Conservation (phyloP, 2,888 invertebrate genomes). For the Liodrosophila aerea region DNA sequence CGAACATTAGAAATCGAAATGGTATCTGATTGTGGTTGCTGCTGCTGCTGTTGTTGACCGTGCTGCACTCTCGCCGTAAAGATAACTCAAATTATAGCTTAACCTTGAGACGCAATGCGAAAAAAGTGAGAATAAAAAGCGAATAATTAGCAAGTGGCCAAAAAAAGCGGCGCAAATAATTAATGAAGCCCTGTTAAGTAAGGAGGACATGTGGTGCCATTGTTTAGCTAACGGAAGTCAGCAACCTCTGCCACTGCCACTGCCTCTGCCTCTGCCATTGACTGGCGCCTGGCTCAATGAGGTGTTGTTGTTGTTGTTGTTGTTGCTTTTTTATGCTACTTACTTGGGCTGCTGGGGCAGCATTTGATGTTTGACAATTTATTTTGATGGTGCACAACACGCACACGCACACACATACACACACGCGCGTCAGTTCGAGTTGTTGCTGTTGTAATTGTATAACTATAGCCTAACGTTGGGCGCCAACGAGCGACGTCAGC, state of each 20-base stretch:
- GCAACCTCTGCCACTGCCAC: neutral
- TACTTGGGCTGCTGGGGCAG: slow-evolving; percentile 32
- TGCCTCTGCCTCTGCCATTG: neutral
- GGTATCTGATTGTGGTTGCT: slow-evolving; percentile 1
- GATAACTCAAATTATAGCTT: slow-evolving; percentile 23
- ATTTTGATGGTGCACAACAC: slow-evolving; percentile 69
- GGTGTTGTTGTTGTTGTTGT: slow-evolving; percentile 19
- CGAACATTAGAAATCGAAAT: too few species aligned
- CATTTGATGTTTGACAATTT: slow-evolving; percentile 71
- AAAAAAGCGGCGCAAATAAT: slow-evolving; percentile 64
- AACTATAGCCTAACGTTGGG: slow-evolving; percentile 40
- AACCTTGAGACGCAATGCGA: slow-evolving; percentile 46
- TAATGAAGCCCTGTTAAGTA: slow-evolving; percentile 54
- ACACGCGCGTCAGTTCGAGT: slow-evolving; percentile 23
- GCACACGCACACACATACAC: too few species aligned
- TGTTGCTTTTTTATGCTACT: slow-evolving; percentile 17
- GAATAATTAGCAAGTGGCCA: slow-evolving; percentile 48
- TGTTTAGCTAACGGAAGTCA: slow-evolving; percentile 60
- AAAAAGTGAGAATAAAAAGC: slow-evolving; percentile 27
- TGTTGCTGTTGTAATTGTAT: slow-evolving; percentile 31
- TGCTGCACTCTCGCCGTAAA: slow-evolving; percentile 21
- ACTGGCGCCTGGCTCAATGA: slow-evolving; percentile 8
- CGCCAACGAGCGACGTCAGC: slow-evolving; percentile 43
- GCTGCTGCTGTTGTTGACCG: slow-evolving; percentile 6
- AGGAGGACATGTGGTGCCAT: slow-evolving; percentile 66